phyloP scores from a whole-genome alignment of 1,140 invertebrate species.

The Ctenoplectra terminalis region DNA sequence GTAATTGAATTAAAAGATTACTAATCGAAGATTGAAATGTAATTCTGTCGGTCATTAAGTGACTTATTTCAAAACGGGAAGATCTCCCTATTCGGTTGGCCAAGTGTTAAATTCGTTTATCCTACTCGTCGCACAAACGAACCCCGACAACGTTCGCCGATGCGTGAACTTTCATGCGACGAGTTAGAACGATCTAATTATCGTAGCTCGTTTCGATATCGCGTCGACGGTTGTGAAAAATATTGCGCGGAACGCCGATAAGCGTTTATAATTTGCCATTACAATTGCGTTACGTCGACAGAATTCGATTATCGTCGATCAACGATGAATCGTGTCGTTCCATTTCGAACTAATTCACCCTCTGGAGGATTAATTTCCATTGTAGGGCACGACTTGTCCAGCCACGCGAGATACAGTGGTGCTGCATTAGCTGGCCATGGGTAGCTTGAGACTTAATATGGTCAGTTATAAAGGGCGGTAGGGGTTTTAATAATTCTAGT shows the following conservation, averaged over 20 bases:
- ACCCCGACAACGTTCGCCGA: not conserved
- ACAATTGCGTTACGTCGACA: not conserved
- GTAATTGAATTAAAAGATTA: too few relatives aligned
- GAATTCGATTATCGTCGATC: constrained; percentile 18
- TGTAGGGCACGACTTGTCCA: not conserved
- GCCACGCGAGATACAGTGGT: not conserved
- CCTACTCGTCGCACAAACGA: not conserved
- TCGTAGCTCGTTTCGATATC: not conserved
- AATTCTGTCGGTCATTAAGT: too few relatives aligned
- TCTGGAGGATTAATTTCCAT: not conserved
- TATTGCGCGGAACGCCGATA: too few relatives aligned
- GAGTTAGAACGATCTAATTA: not conserved
- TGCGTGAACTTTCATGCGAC: not conserved
- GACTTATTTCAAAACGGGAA: too few relatives aligned
- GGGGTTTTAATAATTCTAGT: too few relatives aligned
- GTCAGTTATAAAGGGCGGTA: too few relatives aligned
- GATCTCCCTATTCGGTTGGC: too few relatives aligned
- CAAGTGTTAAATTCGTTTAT: too few relatives aligned
- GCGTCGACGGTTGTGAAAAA: not conserved
- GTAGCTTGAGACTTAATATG: too few relatives aligned
- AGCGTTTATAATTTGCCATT: not conserved
- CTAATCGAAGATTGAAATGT: too few relatives aligned
- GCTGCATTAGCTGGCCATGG: too few relatives aligned
- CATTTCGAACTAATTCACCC: not conserved
- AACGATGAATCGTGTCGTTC: not conserved